Conservation (phyloP, 2,888 invertebrate genomes). For the Stictocephala bisonia region DNA sequence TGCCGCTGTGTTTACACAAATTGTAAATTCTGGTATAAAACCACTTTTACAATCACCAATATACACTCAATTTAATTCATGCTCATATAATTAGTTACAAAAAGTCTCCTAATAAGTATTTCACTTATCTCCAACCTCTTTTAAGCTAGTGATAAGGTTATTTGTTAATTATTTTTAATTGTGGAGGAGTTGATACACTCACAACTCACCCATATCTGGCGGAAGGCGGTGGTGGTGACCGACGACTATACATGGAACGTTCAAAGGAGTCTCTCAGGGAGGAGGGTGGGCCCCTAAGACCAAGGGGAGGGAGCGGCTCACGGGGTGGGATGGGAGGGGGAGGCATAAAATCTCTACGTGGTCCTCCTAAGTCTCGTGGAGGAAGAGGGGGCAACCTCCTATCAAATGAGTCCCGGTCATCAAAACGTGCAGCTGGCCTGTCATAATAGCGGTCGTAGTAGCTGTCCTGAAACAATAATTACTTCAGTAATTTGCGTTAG, state of each 20-base stretch:
- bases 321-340: slow-evolving; percentile 70
- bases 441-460: slow-evolving; percentile 78
- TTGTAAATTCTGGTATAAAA: too few species aligned
- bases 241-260: slow-evolving; percentile 78
- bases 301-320: slow-evolving; percentile 42
- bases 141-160: too few species aligned
- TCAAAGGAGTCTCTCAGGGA: slow-evolving; percentile 50
- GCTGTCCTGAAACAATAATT: slow-evolving; percentile 69
- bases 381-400: slow-evolving; percentile 73
- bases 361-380: slow-evolving; percentile 58
- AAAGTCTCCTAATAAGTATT: too few species aligned
- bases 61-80: too few species aligned
- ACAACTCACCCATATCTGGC: slow-evolving; percentile 43
- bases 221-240: slow-evolving; percentile 74
- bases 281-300: slow-evolving; percentile 46
- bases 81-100: too few species aligned
- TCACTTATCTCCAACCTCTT: too few species aligned
- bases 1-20: too few species aligned
- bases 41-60: too few species aligned
- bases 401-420: slow-evolving; percentile 70
- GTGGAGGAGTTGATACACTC: too few species aligned
- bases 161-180: too few species aligned
- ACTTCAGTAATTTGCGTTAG: too few species aligned
- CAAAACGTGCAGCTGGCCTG: slow-evolving; percentile 71
- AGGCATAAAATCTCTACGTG: slow-evolving; percentile 77